phyloP scores from a whole-genome alignment of 2,888 invertebrate species.

The Xestobium rufovillosum region DNA sequence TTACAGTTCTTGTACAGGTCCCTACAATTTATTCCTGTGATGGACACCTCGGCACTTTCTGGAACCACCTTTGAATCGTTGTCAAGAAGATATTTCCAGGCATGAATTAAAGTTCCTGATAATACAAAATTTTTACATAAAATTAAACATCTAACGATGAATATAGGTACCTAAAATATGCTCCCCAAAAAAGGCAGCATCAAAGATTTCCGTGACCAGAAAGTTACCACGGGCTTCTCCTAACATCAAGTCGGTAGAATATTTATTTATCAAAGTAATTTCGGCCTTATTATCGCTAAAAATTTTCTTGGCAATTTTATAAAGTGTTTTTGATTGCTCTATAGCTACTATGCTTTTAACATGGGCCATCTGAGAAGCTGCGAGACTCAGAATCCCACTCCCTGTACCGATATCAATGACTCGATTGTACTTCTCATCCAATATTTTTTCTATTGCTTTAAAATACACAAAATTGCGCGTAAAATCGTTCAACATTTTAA shows the following conservation, averaged over 20 bases:
- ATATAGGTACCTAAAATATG: constrained; percentile 56
- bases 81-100: constrained; percentile 55
- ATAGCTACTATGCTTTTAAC: constrained; percentile 56
- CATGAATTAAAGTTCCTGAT: too few relatives aligned
- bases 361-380: constrained; percentile 43
- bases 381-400: constrained; percentile 65
- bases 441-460: constrained; percentile 51
- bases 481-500: constrained; percentile 72
- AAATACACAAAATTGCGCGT: constrained; percentile 59
- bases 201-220: constrained; percentile 71
- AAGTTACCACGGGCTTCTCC: constrained; percentile 43
- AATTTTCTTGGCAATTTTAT: constrained; percentile 52
- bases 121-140: too few relatives aligned
- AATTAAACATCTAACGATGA: too few relatives aligned
- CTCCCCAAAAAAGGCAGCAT: constrained; percentile 74
- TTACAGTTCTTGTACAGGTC: too few relatives aligned
- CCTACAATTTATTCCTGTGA: too few relatives aligned
- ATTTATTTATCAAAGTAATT: constrained; percentile 50
- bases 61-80: constrained; percentile 53
- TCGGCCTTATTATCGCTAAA: constrained; percentile 44
- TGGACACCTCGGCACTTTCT: constrained; percentile 53
- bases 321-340: constrained; percentile 60
- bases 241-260: constrained; percentile 50
- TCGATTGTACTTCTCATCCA: constrained; percentile 46
- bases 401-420: constrained; percentile 74